phyloP scores from a whole-genome alignment of 1,140 invertebrate species.

The Elymnias hypermnestra region DNA sequence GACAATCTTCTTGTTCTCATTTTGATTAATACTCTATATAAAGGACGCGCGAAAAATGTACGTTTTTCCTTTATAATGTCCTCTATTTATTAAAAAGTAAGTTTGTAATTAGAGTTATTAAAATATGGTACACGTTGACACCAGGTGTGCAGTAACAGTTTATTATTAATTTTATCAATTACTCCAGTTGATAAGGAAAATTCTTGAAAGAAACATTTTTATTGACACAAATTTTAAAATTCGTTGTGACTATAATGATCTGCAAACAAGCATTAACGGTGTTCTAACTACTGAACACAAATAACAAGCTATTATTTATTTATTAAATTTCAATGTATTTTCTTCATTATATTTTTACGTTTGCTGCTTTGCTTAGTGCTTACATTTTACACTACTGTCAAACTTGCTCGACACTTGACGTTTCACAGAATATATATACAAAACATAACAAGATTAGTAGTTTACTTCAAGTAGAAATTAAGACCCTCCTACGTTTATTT shows the following conservation, averaged over 20 bases:
- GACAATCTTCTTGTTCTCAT: slow-evolving; percentile 67
- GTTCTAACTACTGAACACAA: background rate
- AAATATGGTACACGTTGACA: too few relatives aligned
- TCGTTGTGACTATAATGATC: too few relatives aligned
- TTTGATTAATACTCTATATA: slow-evolving; percentile 15
- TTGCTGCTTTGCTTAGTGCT: slow-evolving; percentile 9
- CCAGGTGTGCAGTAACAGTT: background rate
- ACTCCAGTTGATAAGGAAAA: slow-evolving; percentile 7
- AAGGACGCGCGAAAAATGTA: background rate
- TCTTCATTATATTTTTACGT: too few relatives aligned
- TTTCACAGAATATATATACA: background rate
- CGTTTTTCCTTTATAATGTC: too few relatives aligned
- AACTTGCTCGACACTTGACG: slow-evolving; percentile 2
- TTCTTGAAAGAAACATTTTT: background rate
- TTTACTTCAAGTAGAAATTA: too few relatives aligned
- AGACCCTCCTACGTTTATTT: too few relatives aligned
- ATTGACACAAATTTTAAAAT: too few relatives aligned
- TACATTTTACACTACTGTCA: slow-evolving; percentile 9
- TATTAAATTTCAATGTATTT: too few relatives aligned
- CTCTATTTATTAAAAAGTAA: background rate
- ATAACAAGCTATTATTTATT: too few relatives aligned
- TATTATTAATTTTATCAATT: background rate
- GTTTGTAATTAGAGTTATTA: too few relatives aligned
- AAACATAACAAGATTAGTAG: too few relatives aligned
- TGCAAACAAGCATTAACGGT: too few relatives aligned